Evolutionary conservation across 2,113 vertebrate species (phyloP).

Genomic region (Chionodraco myersi): DNA sequence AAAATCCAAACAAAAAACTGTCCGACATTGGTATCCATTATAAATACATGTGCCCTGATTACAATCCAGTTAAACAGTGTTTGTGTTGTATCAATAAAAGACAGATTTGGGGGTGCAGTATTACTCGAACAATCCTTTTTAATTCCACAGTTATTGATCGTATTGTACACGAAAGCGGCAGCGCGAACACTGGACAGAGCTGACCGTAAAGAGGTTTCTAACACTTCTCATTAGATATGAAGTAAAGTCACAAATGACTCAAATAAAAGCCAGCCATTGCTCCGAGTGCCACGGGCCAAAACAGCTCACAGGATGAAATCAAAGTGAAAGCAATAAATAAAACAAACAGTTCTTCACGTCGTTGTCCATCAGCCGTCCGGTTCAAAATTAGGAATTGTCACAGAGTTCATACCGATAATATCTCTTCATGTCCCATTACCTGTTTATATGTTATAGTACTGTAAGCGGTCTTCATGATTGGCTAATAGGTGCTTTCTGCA

Average conservation of each 20-base stretch:
- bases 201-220: not conserved
- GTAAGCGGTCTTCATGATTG: slow-evolving; percentile 68
- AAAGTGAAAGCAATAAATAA: slow-evolving; percentile 78
- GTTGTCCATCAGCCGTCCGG: slow-evolving; percentile 31
- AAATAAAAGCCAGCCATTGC: not conserved
- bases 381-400: slow-evolving; percentile 53
- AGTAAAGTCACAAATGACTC: slow-evolving; percentile 11
- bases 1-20: not conserved
- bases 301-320: slow-evolving; percentile 55
- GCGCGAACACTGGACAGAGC: not conserved
- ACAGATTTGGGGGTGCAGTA: slow-evolving; percentile 3
- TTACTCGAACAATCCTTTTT: slow-evolving; percentile 17
- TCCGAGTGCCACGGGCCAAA: slow-evolving; percentile 28
- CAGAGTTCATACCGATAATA: slow-evolving; percentile 52
- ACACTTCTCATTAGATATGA: slow-evolving; percentile 26
- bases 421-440: slow-evolving; percentile 46
- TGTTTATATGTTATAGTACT: slow-evolving; percentile 58
- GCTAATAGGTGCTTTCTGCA: slow-evolving; percentile 70
- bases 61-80: not conserved
- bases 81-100: not conserved
- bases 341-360: slow-evolving; percentile 59
- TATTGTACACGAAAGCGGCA: slow-evolving; percentile 4
- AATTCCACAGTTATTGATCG: slow-evolving; percentile 10
- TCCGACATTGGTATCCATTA: not conserved
- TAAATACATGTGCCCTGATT: not conserved